Conservation (phyloP, 2,797 vertebrate genomes). For the Gallinago stenura region DNA sequence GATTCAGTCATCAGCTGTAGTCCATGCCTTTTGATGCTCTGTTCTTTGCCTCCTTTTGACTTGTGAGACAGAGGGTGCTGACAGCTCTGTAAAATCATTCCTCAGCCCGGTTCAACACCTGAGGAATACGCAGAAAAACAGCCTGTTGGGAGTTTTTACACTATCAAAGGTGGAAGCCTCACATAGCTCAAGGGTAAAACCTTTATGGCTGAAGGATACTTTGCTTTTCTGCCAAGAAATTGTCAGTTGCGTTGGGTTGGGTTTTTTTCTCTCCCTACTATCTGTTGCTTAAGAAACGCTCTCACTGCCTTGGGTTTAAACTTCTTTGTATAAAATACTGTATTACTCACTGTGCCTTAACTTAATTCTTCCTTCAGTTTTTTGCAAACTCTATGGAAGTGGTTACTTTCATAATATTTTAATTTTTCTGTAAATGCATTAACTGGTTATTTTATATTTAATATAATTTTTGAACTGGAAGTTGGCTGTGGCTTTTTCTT, state of each 20-base stretch:
- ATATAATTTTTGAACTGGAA: conserved; percentile 72
- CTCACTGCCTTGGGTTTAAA: conserved; percentile 56
- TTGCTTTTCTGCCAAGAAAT: conserved; percentile 18
- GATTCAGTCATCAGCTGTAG: not conserved
- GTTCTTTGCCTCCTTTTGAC: not conserved
- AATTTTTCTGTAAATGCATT: conserved; percentile 76
- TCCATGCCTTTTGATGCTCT: not conserved
- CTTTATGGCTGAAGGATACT: not conserved
- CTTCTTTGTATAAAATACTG: conserved; percentile 54
- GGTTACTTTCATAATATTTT: conserved; percentile 50
- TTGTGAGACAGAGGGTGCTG: not conserved
- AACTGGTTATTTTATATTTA: conserved; percentile 75
- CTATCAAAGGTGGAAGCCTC: not conserved
- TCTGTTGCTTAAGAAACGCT: conserved; percentile 7
- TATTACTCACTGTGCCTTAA: conserved; percentile 80
- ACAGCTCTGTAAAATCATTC: not conserved
- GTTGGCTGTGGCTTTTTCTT: conserved; percentile 43
- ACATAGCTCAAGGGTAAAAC: not conserved
- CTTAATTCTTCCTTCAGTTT: conserved; percentile 74
- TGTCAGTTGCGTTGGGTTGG: not conserved
- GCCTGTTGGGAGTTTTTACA: not conserved
- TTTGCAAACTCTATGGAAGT: conserved; percentile 68
- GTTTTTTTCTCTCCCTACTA: not conserved
- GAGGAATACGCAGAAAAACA: not conserved
- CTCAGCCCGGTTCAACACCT: not conserved